A percentile compares a stretch with the other conserved stretches of the same genome.
phyloP scores from a whole-genome alignment of 2,888 invertebrate genomes.

The Lithophane ornitopus region DNA sequence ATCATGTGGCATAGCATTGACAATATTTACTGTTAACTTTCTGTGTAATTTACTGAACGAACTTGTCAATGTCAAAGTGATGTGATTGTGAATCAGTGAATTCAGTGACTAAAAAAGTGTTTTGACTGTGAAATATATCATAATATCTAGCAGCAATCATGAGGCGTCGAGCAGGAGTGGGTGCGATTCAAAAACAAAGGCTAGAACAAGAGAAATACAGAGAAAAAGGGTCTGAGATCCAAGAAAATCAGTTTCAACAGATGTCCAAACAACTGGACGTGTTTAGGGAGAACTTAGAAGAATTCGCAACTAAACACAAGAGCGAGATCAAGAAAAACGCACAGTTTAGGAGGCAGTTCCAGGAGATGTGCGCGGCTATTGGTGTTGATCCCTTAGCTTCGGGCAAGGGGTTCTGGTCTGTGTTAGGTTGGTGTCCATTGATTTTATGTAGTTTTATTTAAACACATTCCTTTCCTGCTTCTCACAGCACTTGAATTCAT shows the following conservation, averaged over 20 bases:
- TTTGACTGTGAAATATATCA: not conserved
- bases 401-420: conserved; percentile 99
- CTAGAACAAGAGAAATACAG: conserved; percentile 96
- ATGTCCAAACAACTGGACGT: conserved; percentile 98
- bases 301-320: conserved; percentile 98
- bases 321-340: conserved; percentile 98
- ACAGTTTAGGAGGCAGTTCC: conserved; percentile 98
- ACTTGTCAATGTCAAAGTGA: not conserved
- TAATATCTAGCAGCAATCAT: conserved; percentile 82
- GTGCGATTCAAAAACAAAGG: conserved; percentile 97
- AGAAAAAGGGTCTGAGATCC: conserved; percentile 97
- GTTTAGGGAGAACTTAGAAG: conserved; percentile 97
- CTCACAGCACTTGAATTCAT: not conserved
- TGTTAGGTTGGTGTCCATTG: conserved; percentile 90
- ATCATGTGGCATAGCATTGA: too few species aligned
- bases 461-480: not conserved
- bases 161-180: conserved; percentile 96
- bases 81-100: too few species aligned
- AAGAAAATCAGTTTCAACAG: conserved; percentile 97
- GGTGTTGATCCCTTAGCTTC: conserved; percentile 99
- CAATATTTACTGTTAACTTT: too few species aligned
- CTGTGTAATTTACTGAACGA: too few species aligned
- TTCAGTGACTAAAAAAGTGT: not conserved
- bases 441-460: not conserved
- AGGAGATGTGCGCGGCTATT: conserved; percentile 99